phyloP scores from a whole-genome alignment of 2,797 vertebrate genomes.

The Esox lucius region DNA sequence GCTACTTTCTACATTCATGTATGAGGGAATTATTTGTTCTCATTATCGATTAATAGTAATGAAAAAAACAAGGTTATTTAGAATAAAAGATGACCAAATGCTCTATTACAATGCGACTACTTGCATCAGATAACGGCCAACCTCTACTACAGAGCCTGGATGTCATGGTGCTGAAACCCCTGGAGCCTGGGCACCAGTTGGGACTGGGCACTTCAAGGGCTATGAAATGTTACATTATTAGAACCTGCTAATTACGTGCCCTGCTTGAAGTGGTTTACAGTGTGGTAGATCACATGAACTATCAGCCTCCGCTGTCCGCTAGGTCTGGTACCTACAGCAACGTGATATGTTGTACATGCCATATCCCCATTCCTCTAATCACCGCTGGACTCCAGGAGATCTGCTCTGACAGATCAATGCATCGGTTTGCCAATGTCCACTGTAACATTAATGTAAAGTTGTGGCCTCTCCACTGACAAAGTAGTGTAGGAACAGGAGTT shows the following conservation, averaged over 20 bases:
- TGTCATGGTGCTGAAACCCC: not conserved
- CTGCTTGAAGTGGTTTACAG: no score
- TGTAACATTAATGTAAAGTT: conserved; percentile 88
- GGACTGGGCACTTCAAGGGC: not conserved
- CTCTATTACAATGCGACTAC: not conserved
- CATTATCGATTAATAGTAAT: not conserved
- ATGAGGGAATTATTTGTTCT: not conserved
- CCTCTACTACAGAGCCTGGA: not conserved
- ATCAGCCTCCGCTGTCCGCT: not conserved
- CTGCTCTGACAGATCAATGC: conserved; percentile 28
- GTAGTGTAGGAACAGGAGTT: conserved; percentile 86
- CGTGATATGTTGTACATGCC: not conserved
- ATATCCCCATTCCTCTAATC: not conserved
- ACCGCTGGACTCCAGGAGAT: not conserved
- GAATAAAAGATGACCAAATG: conserved; percentile 3
- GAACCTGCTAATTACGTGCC: not conserved
- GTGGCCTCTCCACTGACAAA: conserved; percentile 77
- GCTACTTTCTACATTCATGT: not conserved
- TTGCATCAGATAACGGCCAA: not conserved
- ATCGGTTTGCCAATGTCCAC: conserved; percentile 82
- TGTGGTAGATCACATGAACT: not conserved
- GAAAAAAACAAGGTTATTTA: conserved; percentile 13
- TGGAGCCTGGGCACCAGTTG: not conserved
- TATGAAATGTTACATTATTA: not conserved
- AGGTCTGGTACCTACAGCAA: not conserved